A percentile compares a stretch with the other conserved stretches of the same genome.
These are phyloP conservation scores for Progne subis DNA, from an alignment of 2,113 vertebrate species.

Conservation along the genomic window DNA sequence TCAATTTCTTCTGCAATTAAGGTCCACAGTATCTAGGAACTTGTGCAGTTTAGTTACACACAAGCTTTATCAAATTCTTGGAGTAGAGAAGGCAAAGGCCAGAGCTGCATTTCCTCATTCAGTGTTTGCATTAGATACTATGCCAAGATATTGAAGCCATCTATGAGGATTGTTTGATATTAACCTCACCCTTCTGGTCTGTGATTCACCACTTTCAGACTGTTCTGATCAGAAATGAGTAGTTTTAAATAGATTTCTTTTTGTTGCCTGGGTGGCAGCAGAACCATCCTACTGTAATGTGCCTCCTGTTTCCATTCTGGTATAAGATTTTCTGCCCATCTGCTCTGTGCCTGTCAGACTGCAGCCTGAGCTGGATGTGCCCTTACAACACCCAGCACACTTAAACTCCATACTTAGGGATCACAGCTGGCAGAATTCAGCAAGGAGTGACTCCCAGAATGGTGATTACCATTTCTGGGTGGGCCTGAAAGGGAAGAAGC, in stretches of 20 bases:
- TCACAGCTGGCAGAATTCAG: neutral
- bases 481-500: neutral
- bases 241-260: neutral
- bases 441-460: neutral
- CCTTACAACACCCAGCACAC: neutral
- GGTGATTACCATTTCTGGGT: neutral
- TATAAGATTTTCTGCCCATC: neutral
- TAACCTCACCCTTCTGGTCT: neutral
- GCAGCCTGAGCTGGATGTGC: neutral
- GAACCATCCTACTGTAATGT: neutral
- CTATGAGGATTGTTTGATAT: neutral
- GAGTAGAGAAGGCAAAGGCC: neutral
- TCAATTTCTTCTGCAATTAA: neutral
- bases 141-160: neutral
- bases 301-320: neutral
- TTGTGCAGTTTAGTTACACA: neutral
- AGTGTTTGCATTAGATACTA: neutral
- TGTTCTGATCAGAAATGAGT: neutral
- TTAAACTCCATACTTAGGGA: fast-evolving
- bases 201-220: neutral
- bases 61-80: neutral
- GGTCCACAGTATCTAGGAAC: neutral
- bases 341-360: fast-evolving
- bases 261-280: neutral
- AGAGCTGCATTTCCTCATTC: neutral